phyloP scores from a whole-genome alignment of 2,797 vertebrate genomes.

The Smutsia temminckii region DNA sequence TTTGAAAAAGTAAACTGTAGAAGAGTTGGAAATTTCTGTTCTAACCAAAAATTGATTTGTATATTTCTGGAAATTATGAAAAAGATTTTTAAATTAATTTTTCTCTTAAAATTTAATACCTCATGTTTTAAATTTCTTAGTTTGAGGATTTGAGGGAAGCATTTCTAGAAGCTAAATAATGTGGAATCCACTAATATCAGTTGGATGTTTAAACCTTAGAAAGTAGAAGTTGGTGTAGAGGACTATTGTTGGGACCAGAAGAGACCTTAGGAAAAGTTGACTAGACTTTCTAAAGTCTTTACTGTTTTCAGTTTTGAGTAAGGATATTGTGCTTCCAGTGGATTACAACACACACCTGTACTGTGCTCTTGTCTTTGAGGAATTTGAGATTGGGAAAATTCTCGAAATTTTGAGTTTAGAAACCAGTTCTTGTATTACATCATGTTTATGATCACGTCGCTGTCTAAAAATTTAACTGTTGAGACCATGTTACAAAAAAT shows the following conservation, averaged over 20 bases:
- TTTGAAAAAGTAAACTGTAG: slow-evolving; percentile 42
- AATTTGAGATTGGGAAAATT: slow-evolving; percentile 17
- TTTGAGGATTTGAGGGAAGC: slow-evolving; percentile 42
- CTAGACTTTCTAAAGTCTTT: slow-evolving; percentile 38
- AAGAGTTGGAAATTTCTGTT: slow-evolving; percentile 36
- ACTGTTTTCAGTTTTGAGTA: slow-evolving; percentile 52
- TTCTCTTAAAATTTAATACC: slow-evolving; percentile 37
- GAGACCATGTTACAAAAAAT: slow-evolving; percentile 26
- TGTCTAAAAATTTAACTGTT: slow-evolving; percentile 11
- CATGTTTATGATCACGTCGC: slow-evolving; percentile 24
- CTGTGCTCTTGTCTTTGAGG: slow-evolving; percentile 6
- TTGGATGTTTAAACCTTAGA: background rate
- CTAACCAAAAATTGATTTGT: slow-evolving; percentile 25
- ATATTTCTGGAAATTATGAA: background rate
- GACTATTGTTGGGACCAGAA: slow-evolving; percentile 27
- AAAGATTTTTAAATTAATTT: slow-evolving; percentile 19
- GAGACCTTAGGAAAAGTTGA: slow-evolving; percentile 25
- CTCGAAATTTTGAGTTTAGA: slow-evolving; percentile 39
- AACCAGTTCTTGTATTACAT: background rate
- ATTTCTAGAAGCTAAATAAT: slow-evolving; percentile 47
- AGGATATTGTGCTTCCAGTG: slow-evolving; percentile 19
- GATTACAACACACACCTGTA: background rate
- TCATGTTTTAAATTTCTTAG: slow-evolving; percentile 32
- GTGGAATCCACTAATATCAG: background rate
- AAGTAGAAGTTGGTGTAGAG: slow-evolving; percentile 1